Evolutionary conservation across 2,888 invertebrate species (phyloP).

Genomic region (Caenorhabditis sp.): DNA sequence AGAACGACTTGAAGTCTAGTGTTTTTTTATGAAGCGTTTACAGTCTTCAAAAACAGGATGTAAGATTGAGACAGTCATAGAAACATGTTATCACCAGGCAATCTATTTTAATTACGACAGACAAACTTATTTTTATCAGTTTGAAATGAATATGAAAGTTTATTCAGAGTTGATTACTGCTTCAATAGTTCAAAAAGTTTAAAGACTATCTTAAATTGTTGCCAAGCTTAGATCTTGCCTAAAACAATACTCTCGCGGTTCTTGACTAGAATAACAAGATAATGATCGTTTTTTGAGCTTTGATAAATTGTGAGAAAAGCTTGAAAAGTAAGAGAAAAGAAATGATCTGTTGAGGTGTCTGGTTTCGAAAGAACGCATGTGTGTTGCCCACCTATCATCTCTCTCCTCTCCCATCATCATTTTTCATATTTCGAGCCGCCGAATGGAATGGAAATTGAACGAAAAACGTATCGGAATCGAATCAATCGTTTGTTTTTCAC

Average conservation of each 20-base stretch:
- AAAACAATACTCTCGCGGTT: too few species aligned
- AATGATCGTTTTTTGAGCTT: constrained; percentile 52
- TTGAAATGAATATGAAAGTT: too few species aligned
- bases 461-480: constrained; percentile 16
- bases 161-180: too few species aligned
- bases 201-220: too few species aligned
- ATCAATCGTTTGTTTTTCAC: constrained; percentile 18
- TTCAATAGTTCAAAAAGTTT: neutral
- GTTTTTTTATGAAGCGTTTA: too few species aligned
- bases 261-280: constrained; percentile 17
- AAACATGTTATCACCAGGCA: neutral
- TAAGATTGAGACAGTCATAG: neutral
- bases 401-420: constrained; percentile 1
- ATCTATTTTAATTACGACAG: neutral
- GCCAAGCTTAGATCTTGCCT: too few species aligned
- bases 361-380: constrained; percentile 47
- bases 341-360: constrained; percentile 37
- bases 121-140: too few species aligned
- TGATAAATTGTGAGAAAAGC: constrained; percentile 5
- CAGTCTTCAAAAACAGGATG: too few species aligned
- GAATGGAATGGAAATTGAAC: constrained; percentile 5
- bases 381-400: constrained; percentile 26
- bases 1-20: too few species aligned
- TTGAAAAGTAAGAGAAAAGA: constrained; percentile 9
- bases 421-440: constrained; percentile 26